These are phyloP conservation scores for Drosophila guanche DNA, from an alignment of 1,140 invertebrate species.

Conservation along the genomic window DNA sequence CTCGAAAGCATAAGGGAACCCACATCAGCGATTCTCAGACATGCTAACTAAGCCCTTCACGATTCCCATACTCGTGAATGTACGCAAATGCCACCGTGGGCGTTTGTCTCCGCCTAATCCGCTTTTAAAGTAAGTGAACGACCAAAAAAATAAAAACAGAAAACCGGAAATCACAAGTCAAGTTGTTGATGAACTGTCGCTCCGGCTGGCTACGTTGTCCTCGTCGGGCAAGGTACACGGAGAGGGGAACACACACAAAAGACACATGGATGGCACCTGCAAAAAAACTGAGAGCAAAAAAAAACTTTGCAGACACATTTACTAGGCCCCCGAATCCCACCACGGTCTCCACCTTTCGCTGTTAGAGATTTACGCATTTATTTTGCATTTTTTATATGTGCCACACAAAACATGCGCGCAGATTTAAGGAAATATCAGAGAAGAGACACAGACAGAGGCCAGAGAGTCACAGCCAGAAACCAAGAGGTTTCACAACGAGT, in stretches of 20 bases:
- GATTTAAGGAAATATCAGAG: conserved; percentile 73
- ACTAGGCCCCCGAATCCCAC: conserved; percentile 24
- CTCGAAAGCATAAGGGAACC: conserved; percentile 21
- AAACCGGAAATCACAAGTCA: conserved; percentile 81
- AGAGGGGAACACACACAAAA: conserved; percentile 29
- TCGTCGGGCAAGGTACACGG: conserved; percentile 53
- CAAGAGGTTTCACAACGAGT: conserved; percentile 47
- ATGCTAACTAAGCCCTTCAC: conserved; percentile 50
- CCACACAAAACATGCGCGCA: conserved; percentile 79
- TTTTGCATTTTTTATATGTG: conserved; percentile 79
- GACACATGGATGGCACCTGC: conserved; percentile 75
- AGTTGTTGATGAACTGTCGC: conserved; percentile 79
- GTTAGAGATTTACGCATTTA: conserved; percentile 83
- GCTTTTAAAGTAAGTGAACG: conserved; percentile 74
- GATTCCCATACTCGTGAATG: conserved; percentile 12
- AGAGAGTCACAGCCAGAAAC: conserved; percentile 18
- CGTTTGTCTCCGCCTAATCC: conserved; percentile 77
- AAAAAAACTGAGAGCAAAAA: conserved; percentile 39
- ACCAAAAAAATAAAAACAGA: conserved; percentile 33
- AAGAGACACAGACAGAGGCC: conserved; percentile 19
- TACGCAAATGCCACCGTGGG: conserved; percentile 68
- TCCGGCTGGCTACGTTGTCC: conserved; percentile 42
- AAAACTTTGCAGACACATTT: conserved; percentile 78
- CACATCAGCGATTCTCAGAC: conserved; percentile 46
- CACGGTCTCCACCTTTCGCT: conserved; percentile 1